These are phyloP conservation scores for Cerastis rubricosa DNA, from an alignment of 2,888 invertebrate genomes.

Conservation along the genomic window DNA sequence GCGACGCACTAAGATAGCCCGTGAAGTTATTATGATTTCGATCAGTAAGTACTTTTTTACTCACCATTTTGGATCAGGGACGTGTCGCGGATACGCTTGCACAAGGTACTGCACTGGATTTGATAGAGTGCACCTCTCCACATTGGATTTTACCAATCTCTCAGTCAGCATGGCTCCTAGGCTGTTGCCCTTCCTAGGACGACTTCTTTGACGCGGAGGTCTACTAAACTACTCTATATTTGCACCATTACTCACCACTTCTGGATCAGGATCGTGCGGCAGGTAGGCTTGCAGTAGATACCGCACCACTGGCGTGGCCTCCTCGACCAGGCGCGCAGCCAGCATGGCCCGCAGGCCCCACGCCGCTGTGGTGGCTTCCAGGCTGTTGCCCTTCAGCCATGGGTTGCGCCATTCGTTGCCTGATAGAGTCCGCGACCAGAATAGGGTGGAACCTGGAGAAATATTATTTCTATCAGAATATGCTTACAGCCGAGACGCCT, in stretches of 20 bases:
- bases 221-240: not conserved
- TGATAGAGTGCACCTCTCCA: too few relatives aligned
- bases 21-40: too few relatives aligned
- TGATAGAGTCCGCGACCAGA: conserved; percentile 83
- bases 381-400: conserved; percentile 83
- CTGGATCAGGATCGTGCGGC: conserved; percentile 82
- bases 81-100: too few relatives aligned
- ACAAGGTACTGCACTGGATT: too few relatives aligned
- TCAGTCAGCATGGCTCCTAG: too few relatives aligned
- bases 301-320: conserved; percentile 82
- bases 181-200: not conserved
- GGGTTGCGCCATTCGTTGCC: conserved; percentile 86
- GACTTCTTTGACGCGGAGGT: not conserved
- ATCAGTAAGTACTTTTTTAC: too few relatives aligned
- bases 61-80: too few relatives aligned
- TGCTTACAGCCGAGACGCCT: too few relatives aligned
- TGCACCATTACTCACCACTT: conserved; percentile 77
- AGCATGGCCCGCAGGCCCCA: conserved; percentile 95
- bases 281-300: conserved; percentile 80
- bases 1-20: too few relatives aligned
- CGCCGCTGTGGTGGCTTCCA: conserved; percentile 95
- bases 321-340: conserved; percentile 79
- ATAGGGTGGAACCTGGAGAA: conserved; percentile 79
- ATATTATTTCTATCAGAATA: not conserved
- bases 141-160: too few relatives aligned